Percentiles rank a stretch among this genome's conserved stretches.
phyloP scores from a whole-genome alignment of 2,797 vertebrate species.

The Acipenser transmontanus region DNA sequence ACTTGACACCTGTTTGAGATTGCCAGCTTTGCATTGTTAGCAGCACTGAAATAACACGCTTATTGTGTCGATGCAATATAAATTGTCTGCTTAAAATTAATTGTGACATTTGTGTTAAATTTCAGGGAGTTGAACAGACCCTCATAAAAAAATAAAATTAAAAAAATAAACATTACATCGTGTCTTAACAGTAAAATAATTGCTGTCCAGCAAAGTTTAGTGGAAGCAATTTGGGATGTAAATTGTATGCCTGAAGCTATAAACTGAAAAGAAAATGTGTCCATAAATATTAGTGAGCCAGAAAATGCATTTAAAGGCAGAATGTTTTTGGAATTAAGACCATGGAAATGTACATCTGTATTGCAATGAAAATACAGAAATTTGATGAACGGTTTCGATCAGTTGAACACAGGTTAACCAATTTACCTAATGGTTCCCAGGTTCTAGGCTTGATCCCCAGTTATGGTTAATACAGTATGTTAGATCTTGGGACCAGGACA shows the following conservation, averaged over 20 bases:
- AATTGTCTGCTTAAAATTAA: slow-evolving; percentile 42
- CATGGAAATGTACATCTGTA: too few relatives aligned
- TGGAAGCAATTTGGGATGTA: slow-evolving; percentile 42
- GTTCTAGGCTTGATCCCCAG: too few relatives aligned
- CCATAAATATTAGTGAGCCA: not conserved
- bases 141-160: slow-evolving; percentile 51
- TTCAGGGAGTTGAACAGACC: slow-evolving; percentile 48
- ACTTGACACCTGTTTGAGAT: slow-evolving; percentile 38
- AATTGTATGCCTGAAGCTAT: slow-evolving; percentile 27
- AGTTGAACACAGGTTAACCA: too few relatives aligned
- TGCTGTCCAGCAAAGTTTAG: slow-evolving; percentile 41
- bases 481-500: too few relatives aligned
- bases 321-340: too few relatives aligned
- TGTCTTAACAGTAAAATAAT: slow-evolving; percentile 41
- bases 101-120: slow-evolving; percentile 42
- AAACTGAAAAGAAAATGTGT: not conserved
- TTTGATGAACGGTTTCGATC: too few relatives aligned
- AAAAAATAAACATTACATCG: slow-evolving; percentile 25
- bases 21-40: slow-evolving; percentile 15
- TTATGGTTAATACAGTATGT: too few relatives aligned
- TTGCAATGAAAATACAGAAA: too few relatives aligned
- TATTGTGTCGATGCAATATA: slow-evolving; percentile 48
- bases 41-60: slow-evolving; percentile 38
- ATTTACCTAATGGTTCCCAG: too few relatives aligned
- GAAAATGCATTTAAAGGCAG: not conserved